Evolutionary conservation across 1,140 invertebrate genomes (phyloP).

Genomic region (Cyphomyrmex costatus): DNA sequence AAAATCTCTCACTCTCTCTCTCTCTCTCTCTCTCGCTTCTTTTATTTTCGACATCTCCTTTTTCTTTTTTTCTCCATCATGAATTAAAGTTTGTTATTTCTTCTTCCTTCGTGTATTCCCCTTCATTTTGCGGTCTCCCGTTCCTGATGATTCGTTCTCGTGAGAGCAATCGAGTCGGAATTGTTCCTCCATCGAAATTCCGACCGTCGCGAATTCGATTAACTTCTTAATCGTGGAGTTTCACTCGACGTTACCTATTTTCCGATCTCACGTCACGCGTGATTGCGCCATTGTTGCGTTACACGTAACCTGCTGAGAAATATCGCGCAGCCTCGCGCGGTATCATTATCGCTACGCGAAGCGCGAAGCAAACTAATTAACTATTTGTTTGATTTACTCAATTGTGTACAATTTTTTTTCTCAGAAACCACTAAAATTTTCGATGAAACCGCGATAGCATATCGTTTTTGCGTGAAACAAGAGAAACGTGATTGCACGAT

Average conservation of each 20-base stretch:
- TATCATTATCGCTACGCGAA: slow-evolving; percentile 13
- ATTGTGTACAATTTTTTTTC: background rate
- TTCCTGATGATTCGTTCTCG: slow-evolving; percentile 42
- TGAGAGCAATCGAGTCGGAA: slow-evolving; percentile 50
- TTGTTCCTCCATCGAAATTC: slow-evolving; percentile 60
- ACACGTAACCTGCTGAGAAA: slow-evolving; percentile 20
- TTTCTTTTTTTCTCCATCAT: background rate
- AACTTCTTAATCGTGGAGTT: slow-evolving; percentile 54
- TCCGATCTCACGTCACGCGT: slow-evolving; percentile 31
- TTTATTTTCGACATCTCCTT: background rate
- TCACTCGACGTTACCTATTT: slow-evolving; percentile 31
- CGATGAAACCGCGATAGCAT: background rate
- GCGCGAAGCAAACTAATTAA: slow-evolving; percentile 26
- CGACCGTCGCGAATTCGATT: slow-evolving; percentile 60
- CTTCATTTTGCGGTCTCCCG: slow-evolving; percentile 37
- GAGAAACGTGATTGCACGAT: background rate
- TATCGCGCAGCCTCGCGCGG: background rate
- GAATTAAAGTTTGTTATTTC: slow-evolving; percentile 44
- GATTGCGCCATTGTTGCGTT: slow-evolving; percentile 57
- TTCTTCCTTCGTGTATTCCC: background rate
- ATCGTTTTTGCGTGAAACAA: background rate
- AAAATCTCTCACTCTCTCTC: background rate
- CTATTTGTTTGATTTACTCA: background rate
- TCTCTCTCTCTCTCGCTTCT: background rate
- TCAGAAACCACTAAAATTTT: background rate